These are phyloP conservation scores for Halisarca cf. caerulea DNA, from an alignment of 37 sponge, comb jelly and placozoan species.

Conservation along the genomic window DNA sequence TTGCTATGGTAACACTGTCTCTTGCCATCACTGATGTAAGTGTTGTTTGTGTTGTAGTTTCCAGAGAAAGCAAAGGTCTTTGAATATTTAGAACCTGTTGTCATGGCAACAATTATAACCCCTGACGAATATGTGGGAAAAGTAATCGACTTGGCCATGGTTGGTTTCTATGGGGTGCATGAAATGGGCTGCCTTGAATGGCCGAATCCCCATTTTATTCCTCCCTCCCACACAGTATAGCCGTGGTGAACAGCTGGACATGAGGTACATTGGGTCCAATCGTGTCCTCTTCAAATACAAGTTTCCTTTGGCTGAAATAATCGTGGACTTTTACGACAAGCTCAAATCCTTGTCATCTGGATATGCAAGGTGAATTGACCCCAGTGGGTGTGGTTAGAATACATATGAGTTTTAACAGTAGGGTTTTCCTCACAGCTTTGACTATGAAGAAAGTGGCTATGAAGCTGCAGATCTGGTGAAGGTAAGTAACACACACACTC, in stretches of 20 bases:
- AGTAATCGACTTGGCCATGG: slow-evolving; percentile 37
- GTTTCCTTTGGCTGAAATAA: slow-evolving; percentile 86
- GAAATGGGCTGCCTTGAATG: not conserved
- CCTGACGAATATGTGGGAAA: slow-evolving; percentile 81
- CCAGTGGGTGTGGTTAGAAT: not conserved
- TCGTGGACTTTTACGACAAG: slow-evolving; percentile 85
- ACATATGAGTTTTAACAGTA: not conserved
- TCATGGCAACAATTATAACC: slow-evolving; percentile 71
- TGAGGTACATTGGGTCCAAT: slow-evolving; percentile 59
- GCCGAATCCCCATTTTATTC: no score
- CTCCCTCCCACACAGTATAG: slow-evolving; percentile 36
- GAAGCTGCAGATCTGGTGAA: slow-evolving; percentile 72
- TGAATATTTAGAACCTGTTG: slow-evolving; percentile 77
- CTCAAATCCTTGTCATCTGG: slow-evolving; percentile 88
- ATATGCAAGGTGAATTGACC: slow-evolving; percentile 77
- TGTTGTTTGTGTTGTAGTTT: slow-evolving; percentile 53
- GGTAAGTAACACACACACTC: slow-evolving; percentile 32
- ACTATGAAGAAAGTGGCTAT: slow-evolving; percentile 93
- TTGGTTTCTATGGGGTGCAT: not conserved
- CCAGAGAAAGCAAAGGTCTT: slow-evolving; percentile 39
- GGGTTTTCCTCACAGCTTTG: slow-evolving; percentile 67
- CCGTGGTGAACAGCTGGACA: slow-evolving; percentile 72
- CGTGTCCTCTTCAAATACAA: slow-evolving; percentile 77
- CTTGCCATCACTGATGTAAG: no score
- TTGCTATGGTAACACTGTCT: not conserved